phyloP scores from a whole-genome alignment of 2,797 vertebrate species.

The Dryobates pubescens region DNA sequence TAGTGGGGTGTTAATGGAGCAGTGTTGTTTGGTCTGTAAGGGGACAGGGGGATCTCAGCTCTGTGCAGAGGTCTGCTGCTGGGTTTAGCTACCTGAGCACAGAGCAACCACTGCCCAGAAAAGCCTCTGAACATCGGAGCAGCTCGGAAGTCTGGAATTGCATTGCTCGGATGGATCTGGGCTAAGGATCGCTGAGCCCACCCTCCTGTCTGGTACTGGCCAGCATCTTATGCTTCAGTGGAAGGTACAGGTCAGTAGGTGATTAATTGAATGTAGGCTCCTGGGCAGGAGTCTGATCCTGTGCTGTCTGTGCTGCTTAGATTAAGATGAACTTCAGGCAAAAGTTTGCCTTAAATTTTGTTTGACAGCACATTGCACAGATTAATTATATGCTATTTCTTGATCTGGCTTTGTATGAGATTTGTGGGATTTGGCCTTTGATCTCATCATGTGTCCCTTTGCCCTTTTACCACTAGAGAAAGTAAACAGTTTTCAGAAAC shows the following conservation, averaged over 20 bases:
- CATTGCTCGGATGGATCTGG: background rate
- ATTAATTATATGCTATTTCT: background rate
- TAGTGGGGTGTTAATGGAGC: background rate
- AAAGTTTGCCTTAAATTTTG: background rate
- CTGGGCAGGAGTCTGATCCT: background rate
- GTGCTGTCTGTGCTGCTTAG: background rate
- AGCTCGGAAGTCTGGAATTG: background rate
- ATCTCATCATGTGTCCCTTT: background rate
- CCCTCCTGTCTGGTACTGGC: background rate
- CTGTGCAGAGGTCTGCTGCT: background rate
- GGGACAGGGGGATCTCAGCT: background rate
- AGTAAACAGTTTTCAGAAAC: background rate
- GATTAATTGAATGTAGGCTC: background rate
- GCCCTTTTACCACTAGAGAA: background rate
- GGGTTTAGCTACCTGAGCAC: accelerated
- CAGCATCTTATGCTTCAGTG: background rate
- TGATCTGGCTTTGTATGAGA: background rate
- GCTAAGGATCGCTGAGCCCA: background rate
- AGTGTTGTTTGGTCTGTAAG: background rate
- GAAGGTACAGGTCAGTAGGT: background rate
- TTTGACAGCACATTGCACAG: background rate
- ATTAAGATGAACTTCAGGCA: background rate
- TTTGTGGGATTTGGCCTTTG: background rate
- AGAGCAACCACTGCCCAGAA: background rate
- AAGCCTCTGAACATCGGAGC: background rate